Evolutionary conservation across 2,797 vertebrate species (phyloP).

Genomic region (Prionace glauca): DNA sequence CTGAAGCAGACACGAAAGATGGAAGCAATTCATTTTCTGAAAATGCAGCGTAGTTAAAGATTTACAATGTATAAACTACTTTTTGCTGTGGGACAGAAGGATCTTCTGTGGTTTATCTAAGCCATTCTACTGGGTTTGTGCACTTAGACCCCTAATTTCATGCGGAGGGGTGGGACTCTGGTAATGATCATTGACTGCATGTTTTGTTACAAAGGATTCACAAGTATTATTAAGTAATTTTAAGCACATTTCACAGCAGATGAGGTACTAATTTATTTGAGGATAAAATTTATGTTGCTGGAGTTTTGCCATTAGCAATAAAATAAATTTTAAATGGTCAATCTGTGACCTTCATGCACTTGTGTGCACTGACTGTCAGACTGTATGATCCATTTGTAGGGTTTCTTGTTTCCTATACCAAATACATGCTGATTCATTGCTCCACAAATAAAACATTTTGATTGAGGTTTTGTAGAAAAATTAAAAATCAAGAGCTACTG

Average conservation of each 20-base stretch:
- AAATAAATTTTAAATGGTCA: not conserved
- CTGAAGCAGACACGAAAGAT: not conserved
- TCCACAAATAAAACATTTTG: not conserved
- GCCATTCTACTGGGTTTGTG: not conserved
- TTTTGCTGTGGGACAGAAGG: not conserved
- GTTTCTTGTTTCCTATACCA: not conserved
- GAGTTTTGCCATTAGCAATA: not conserved
- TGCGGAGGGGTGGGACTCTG: not conserved
- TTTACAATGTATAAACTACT: not conserved
- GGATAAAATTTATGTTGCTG: not conserved
- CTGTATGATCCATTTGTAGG: not conserved
- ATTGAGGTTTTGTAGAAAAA: not conserved
- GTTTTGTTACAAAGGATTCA: not conserved
- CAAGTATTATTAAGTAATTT: not conserved
- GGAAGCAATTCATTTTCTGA: not conserved
- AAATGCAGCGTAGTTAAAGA: not conserved
- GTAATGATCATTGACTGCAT: not conserved
- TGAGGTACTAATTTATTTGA: not conserved
- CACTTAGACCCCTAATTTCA: not conserved
- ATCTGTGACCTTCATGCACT: not conserved
- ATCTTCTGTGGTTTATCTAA: not conserved
- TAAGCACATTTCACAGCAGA: not conserved
- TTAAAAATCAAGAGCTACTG: not conserved
- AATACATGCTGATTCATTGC: not conserved
- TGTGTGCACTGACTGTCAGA: not conserved